These are phyloP conservation scores for Drosophila paranaensis DNA, from an alignment of 2,888 invertebrate genomes.

Conservation along the genomic window DNA sequence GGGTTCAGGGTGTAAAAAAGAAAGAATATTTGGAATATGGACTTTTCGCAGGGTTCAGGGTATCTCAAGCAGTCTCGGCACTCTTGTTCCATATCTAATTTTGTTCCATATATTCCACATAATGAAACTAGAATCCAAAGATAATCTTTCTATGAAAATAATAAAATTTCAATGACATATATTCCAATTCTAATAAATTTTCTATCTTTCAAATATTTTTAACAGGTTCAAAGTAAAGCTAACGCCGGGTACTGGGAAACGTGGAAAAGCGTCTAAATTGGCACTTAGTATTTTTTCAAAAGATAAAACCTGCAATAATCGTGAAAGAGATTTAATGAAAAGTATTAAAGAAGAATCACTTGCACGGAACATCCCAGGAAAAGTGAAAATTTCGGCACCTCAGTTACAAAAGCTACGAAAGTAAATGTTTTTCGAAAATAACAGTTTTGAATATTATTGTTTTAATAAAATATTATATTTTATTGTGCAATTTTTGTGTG, in stretches of 20 bases:
- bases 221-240: conserved; percentile 96
- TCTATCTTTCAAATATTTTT: not conserved
- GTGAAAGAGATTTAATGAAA: conserved; percentile 96
- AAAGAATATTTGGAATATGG: too few species aligned
- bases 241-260: conserved; percentile 96
- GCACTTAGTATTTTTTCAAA: conserved; percentile 95
- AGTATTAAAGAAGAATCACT: conserved; percentile 96
- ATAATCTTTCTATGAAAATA: too few species aligned
- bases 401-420: conserved; percentile 90
- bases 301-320: conserved; percentile 89
- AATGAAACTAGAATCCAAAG: too few species aligned
- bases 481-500: not conserved
- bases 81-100: too few species aligned
- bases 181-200: not conserved
- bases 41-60: too few species aligned
- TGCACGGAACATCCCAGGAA: conserved; percentile 97
- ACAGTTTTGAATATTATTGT: not conserved
- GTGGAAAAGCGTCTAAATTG: conserved; percentile 97
- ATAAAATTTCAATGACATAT: not conserved
- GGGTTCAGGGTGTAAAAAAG: too few species aligned
- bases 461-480: not conserved
- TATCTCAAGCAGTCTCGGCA: too few species aligned
- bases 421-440: conserved; percentile 69
- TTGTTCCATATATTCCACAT: too few species aligned
- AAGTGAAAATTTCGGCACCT: conserved; percentile 97